Evolutionary conservation across 2,888 invertebrate genomes (phyloP), one percentile per base, ranked within the genome.

Genomic region (Keiferia lycopersicella): DNA sequence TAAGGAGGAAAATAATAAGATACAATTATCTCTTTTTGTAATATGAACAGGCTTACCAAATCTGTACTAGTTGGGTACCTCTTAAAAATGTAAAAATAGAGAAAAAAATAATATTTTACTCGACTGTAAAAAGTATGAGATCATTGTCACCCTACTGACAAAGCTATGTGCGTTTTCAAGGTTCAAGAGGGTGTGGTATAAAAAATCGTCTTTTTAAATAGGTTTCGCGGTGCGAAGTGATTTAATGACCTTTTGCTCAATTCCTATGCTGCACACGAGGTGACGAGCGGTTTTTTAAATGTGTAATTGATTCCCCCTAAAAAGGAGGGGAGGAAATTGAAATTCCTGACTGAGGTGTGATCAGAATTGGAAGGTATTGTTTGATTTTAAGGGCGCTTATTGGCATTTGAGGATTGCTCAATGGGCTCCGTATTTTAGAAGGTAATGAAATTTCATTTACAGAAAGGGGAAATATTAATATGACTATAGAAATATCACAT

Each of bases 151-250:
- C 70, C 65, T 71, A 68, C 34, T 39, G 63, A 60, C 64, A 67
- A 73, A 77, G 78, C 73, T 78, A 75, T 76, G 77, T 78, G 78
- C 73, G 73, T 71, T 75, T 73, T 71, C 70, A 70, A 75, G 79
- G 71, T 68, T 66, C 66, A 68, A 68, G 74, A 74, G 81, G 69
- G 68, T 64, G 79, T 71, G 78, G 81, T 79, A 84, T 87, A 87
- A 88, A 88, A 86, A 87, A 88, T 88, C 83, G 86, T 82, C 81
- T 88, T 86, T 88, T 86, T 62, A 53, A 62, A 84, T 88, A 88
- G 86, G 88, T 88, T 80, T 84, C 87, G 79, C 79, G 85, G 85
- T 79, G 78, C 80, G 84, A 81, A 86, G 86, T 86, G 91, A 89
- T 91, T 90, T 89, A 90, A 89, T 86, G 90, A 87, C 82, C 75